Evolutionary conservation across 2,113 vertebrate species (phyloP).

Genomic region (Beaufortia kweichowensis): DNA sequence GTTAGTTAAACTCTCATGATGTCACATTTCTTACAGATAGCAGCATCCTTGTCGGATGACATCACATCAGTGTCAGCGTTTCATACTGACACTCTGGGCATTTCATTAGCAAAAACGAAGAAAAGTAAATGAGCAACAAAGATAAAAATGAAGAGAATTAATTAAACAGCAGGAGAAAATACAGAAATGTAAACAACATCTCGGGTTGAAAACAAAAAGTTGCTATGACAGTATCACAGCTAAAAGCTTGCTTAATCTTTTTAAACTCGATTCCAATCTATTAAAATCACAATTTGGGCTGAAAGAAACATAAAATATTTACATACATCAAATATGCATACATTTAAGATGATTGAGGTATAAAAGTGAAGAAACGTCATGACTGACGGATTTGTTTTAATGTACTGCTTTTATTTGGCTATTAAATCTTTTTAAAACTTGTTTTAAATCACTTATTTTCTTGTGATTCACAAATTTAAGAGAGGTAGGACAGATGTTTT

Average conservation of each 20-base stretch:
- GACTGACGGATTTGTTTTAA: not conserved
- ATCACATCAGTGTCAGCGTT: conserved; percentile 17
- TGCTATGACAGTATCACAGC: not conserved
- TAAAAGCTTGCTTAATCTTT: not conserved
- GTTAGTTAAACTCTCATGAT: conserved; percentile 35
- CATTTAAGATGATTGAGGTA: not conserved
- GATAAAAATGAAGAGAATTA: not conserved
- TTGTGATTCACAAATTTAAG: no score
- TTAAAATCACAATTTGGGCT: not conserved
- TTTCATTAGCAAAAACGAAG: conserved; percentile 7
- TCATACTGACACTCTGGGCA: not conserved
- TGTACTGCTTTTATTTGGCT: no score
- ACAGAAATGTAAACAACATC: not conserved
- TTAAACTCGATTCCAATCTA: not conserved
- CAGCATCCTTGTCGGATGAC: conserved; percentile 12
- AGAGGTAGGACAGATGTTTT: no score
- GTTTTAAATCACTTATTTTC: no score
- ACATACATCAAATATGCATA: not conserved
- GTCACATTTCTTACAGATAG: conserved; percentile 6
- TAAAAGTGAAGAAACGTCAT: not conserved
- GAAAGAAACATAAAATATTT: not conserved
- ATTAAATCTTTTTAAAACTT: no score
- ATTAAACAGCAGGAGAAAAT: conserved; percentile 1
- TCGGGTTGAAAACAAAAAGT: not conserved
- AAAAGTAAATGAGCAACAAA: not conserved